Conservation (phyloP, 2,113 vertebrate species). For the Mellivora capensis region DNA sequence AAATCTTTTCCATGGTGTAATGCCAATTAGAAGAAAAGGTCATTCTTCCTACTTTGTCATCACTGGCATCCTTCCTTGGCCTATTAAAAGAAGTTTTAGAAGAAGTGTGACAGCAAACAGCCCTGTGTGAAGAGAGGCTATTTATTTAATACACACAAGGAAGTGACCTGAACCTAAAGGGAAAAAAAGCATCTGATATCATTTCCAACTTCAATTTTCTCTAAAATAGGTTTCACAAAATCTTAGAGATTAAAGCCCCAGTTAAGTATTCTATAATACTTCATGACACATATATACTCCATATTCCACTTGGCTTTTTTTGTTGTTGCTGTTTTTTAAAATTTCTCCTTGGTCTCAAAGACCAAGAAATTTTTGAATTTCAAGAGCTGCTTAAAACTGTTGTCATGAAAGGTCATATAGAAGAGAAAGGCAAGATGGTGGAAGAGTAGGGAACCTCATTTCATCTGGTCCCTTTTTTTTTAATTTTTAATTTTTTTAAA, state of each 20-base stretch:
- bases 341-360: neutral
- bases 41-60: neutral
- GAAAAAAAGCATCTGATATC: neutral
- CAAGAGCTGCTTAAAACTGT: neutral
- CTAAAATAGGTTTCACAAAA: neutral
- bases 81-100: neutral
- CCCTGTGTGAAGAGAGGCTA: neutral
- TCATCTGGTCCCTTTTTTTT: too few species aligned
- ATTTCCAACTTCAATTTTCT: neutral
- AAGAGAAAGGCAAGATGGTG: too few species aligned
- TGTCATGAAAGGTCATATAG: neutral
- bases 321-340: neutral
- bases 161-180: neutral
- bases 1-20: neutral
- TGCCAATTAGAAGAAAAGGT: neutral
- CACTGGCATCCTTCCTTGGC: neutral
- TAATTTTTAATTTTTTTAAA: too few species aligned
- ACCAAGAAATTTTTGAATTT: neutral
- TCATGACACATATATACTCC: neutral
- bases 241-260: neutral
- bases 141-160: neutral
- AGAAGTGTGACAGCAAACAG: neutral
- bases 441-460: too few species aligned
- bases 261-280: neutral
- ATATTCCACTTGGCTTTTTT: neutral